Conservation (phyloP, 2,113 vertebrate genomes). For the Bucco capensis region DNA sequence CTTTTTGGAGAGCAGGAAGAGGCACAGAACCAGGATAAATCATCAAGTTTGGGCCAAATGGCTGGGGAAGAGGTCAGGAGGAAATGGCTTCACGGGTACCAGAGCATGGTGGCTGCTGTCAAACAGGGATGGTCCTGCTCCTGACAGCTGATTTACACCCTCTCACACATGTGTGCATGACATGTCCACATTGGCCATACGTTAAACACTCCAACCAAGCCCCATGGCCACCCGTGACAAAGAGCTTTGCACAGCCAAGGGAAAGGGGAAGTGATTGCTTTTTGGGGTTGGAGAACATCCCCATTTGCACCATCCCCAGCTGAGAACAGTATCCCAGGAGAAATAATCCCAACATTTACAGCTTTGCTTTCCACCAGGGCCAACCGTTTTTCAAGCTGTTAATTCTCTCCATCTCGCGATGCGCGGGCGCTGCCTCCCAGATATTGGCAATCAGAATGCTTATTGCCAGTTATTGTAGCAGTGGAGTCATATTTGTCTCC, state of each 20-base stretch:
- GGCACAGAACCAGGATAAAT: neutral
- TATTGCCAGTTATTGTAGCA: conserved; percentile 53
- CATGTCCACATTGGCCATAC: fast-evolving
- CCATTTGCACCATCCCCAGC: neutral
- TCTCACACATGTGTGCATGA: neutral
- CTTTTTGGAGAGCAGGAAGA: neutral
- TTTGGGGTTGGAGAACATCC: neutral
- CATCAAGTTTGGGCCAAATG: neutral
- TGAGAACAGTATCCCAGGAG: neutral
- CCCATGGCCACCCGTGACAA: fast-evolving
- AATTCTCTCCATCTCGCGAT: conserved; percentile 48
- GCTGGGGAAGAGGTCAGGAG: neutral
- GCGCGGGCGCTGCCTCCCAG: conserved; percentile 55
- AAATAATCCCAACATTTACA: conserved; percentile 37
- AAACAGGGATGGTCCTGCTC: fast-evolving
- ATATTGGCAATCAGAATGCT: conserved; percentile 69
- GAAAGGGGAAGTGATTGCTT: neutral
- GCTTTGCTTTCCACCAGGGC: conserved; percentile 25
- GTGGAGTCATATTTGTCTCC: conserved; percentile 31
- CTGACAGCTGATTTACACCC: neutral
- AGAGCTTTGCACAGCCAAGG: neutral
- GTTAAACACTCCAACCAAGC: neutral
- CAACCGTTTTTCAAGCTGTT: conserved; percentile 70
- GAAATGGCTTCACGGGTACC: neutral
- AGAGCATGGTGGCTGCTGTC: neutral